Evolutionary conservation across 2,113 vertebrate species (phyloP).

Genomic region (Anoplopoma fimbria): DNA sequence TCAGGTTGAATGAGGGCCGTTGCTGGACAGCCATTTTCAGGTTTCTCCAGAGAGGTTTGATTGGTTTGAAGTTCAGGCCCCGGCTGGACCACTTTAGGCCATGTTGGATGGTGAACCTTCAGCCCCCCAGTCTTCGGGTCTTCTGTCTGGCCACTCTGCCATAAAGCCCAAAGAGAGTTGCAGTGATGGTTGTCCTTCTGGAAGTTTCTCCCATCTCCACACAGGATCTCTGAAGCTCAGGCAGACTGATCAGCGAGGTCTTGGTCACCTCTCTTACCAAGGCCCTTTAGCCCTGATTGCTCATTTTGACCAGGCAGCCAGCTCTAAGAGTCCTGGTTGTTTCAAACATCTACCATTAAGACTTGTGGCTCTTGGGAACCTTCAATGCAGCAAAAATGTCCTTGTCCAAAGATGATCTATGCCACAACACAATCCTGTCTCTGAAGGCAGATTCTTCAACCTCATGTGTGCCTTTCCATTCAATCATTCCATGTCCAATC

Average conservation of each 20-base stretch:
- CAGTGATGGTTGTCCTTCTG: neutral
- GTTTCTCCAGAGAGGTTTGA: neutral
- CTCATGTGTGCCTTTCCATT: neutral
- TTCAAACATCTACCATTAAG: neutral
- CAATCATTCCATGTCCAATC: neutral
- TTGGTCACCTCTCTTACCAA: neutral
- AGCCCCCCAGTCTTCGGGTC: neutral
- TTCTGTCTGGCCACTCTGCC: neutral
- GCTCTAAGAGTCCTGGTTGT: neutral
- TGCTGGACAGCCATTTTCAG: too few relatives aligned
- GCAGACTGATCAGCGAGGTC: neutral
- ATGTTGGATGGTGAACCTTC: neutral
- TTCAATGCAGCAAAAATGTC: neutral
- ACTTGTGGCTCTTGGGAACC: neutral
- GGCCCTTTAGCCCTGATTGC: neutral
- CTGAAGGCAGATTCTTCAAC: neutral
- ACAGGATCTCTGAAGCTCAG: neutral
- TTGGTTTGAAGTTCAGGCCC: neutral
- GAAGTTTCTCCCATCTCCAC: neutral
- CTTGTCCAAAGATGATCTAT: neutral
- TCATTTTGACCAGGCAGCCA: neutral
- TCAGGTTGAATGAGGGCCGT: neutral
- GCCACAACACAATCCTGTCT: neutral
- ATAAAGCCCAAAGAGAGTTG: neutral
- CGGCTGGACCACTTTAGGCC: neutral